Evolutionary conservation across 2,797 vertebrate genomes (phyloP).

Genomic region (Lepilemur septentrionalis): DNA sequence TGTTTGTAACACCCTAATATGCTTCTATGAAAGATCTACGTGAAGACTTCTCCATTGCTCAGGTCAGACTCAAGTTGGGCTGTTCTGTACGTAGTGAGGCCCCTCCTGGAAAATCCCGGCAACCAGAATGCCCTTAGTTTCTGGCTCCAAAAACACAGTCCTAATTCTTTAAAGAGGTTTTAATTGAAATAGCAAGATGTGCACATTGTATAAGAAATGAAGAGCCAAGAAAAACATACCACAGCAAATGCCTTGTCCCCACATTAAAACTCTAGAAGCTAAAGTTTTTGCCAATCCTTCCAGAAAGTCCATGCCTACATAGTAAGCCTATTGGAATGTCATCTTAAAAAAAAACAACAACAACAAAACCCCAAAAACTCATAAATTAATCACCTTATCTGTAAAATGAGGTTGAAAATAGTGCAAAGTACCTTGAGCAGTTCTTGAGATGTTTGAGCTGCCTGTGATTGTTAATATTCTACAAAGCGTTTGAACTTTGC

Average conservation of each 20-base stretch:
- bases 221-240: not conserved
- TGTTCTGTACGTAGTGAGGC: not conserved
- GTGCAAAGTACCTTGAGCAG: not conserved
- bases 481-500: not conserved
- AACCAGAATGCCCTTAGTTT: not conserved
- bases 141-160: not conserved
- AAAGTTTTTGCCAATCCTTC: not conserved
- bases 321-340: not conserved
- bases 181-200: not conserved
- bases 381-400: not conserved
- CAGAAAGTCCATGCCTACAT: not conserved
- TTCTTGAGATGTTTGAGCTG: not conserved
- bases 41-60: not conserved
- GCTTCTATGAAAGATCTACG: not conserved
- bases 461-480: not conserved
- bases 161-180: not conserved
- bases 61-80: not conserved
- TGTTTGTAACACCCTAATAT: not conserved
- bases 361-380: not conserved
- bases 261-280: not conserved
- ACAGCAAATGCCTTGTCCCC: not conserved
- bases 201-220: not conserved
- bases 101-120: not conserved
- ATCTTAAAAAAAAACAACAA: not conserved
- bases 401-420: not conserved